A percentile compares a stretch with the other conserved stretches of the same genome.
These are phyloP conservation scores for Pempheris klunzingeri DNA, from an alignment of 2,797 vertebrate species.

Conservation along the genomic window DNA sequence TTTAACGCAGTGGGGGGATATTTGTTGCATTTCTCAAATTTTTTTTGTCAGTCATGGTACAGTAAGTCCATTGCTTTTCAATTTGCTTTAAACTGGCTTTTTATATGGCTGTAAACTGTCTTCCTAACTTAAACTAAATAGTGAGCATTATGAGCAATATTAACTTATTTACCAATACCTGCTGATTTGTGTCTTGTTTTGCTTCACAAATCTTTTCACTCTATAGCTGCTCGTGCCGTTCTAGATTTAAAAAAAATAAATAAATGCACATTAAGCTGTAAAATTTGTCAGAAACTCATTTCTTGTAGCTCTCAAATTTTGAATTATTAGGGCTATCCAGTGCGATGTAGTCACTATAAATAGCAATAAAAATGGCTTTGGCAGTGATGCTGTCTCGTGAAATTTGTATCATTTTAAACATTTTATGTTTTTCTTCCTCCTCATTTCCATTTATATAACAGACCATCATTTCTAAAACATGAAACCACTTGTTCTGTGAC, in stretches of 20 bases:
- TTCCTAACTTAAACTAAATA: slow-evolving; percentile 71
- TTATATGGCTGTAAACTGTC: slow-evolving; percentile 70
- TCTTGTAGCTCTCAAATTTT: slow-evolving; percentile 48
- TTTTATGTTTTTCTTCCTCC: not conserved
- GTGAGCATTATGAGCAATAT: slow-evolving; percentile 77
- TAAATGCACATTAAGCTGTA: slow-evolving; percentile 45
- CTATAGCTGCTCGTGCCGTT: slow-evolving; percentile 53
- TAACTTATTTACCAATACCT: slow-evolving; percentile 69
- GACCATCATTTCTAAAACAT: slow-evolving; percentile 19
- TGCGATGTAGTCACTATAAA: slow-evolving; percentile 50
- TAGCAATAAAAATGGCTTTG: slow-evolving; percentile 71
- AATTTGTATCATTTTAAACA: slow-evolving; percentile 27
- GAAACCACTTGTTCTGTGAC: not conserved
- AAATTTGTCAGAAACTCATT: slow-evolving; percentile 42
- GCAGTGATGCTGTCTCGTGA: slow-evolving; percentile 46
- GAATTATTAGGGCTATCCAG: slow-evolving; percentile 31
- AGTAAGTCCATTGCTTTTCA: slow-evolving; percentile 64
- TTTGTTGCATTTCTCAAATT: slow-evolving; percentile 32
- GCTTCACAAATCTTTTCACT: slow-evolving; percentile 55
- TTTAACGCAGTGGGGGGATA: slow-evolving; percentile 34
- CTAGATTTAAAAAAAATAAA: slow-evolving; percentile 32
- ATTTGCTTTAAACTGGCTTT: slow-evolving; percentile 58
- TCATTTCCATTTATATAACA: not conserved
- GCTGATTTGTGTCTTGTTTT: slow-evolving; percentile 64
- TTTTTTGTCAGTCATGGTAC: slow-evolving; percentile 31